Conservation (phyloP, 2,888 invertebrate species). For the Plagodis pulveraria region DNA sequence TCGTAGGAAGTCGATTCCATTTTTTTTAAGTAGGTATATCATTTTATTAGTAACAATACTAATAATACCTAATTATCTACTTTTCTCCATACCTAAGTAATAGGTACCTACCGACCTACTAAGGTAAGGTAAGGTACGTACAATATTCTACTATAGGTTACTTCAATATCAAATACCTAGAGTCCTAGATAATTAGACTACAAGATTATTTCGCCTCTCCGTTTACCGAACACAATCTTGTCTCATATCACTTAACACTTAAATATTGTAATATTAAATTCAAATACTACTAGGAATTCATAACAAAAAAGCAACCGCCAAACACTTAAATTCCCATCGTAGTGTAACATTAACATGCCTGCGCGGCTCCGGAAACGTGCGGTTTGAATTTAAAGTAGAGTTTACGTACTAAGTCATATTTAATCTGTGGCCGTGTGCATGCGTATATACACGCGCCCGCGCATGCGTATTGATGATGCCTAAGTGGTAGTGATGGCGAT, state of each 20-base stretch:
- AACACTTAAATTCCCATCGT: conserved; percentile 49
- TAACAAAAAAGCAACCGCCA: conserved; percentile 18
- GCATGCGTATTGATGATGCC: conserved; percentile 38
- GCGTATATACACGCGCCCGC: conserved; percentile 31
- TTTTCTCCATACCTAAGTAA: no score
- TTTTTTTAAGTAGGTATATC: no score
- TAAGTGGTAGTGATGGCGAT: conserved; percentile 25
- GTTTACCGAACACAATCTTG: no score
- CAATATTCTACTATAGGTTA: no score
- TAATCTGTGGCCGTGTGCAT: conserved; percentile 9
- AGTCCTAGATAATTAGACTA: no score
- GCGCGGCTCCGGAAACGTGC: conserved; percentile 55
- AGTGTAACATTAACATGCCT: conserved; percentile 50
- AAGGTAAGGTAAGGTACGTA: background rate
- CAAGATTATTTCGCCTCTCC: no score
- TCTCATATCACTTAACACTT: no score
- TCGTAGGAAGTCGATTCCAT: no score
- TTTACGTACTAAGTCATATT: background rate
- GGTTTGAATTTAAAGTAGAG: conserved; percentile 51
- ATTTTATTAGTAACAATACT: no score
- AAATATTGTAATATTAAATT: no score
- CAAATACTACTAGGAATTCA: conserved; percentile 9
- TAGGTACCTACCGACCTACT: background rate
- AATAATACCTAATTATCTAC: no score
- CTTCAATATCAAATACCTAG: no score